These are phyloP conservation scores for Xerus inauris DNA, from an alignment of 2,113 vertebrate species.

Conservation along the genomic window DNA sequence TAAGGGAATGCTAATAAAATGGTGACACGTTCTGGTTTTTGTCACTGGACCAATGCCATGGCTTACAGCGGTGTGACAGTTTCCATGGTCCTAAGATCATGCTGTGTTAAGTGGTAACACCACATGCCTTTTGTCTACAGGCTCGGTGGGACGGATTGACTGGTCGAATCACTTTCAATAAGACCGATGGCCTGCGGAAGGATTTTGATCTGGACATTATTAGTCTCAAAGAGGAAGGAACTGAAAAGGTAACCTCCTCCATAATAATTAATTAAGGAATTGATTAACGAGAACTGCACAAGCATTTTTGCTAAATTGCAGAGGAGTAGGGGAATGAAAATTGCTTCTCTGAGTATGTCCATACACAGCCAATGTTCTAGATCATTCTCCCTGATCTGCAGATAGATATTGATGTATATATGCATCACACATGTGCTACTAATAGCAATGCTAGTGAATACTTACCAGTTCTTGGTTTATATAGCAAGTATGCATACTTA, in stretches of 20 bases:
- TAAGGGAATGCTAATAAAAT: slow-evolving; percentile 53
- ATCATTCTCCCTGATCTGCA: neutral
- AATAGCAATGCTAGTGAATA: neutral
- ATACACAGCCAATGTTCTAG: neutral
- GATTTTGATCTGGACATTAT: slow-evolving; percentile 99
- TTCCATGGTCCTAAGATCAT: neutral
- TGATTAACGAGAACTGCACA: neutral
- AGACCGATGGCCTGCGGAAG: slow-evolving; percentile 95
- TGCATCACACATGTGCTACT: neutral
- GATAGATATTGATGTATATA: neutral
- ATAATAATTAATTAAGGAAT: neutral
- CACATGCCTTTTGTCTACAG: slow-evolving; percentile 83
- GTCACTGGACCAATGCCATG: neutral
- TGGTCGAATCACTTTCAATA: slow-evolving; percentile 96
- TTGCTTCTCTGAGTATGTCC: neutral
- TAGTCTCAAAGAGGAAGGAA: slow-evolving; percentile 97
- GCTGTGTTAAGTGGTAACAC: slow-evolving; percentile 22
- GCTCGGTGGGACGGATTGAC: slow-evolving; percentile 97
- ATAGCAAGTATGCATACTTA: neutral
- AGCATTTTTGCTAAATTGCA: neutral
- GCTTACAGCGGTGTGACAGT: neutral
- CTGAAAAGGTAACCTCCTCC: slow-evolving; percentile 93
- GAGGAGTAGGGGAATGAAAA: neutral
- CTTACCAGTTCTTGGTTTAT: neutral
- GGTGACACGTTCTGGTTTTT: neutral